Conservation (phyloP, 2,797 vertebrate species). For the Mycteria americana region DNA sequence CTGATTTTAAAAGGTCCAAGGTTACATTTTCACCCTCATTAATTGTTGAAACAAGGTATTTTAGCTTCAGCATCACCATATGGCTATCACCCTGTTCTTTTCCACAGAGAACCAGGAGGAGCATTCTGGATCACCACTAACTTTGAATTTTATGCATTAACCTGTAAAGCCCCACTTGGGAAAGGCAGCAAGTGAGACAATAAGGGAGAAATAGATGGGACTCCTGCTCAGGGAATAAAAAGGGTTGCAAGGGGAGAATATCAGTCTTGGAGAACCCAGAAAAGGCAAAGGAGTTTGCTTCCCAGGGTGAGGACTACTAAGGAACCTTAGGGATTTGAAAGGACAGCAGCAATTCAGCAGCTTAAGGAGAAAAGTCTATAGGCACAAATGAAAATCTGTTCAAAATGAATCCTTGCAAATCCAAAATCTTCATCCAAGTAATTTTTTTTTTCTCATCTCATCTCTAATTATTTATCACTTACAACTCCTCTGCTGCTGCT, state of each 20-base stretch:
- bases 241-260: background rate
- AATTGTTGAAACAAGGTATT: background rate
- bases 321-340: background rate
- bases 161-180: background rate
- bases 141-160: background rate
- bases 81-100: background rate
- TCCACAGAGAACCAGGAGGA: background rate
- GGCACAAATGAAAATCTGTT: background rate
- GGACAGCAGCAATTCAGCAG: background rate
- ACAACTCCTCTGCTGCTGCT: background rate
- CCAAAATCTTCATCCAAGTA: background rate
- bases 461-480: background rate
- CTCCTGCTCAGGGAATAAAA: background rate
- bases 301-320: background rate
- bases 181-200: background rate
- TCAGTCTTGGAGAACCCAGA: background rate
- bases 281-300: background rate
- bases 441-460: background rate
- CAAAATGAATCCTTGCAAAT: background rate
- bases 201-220: background rate
- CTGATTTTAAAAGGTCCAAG: background rate
- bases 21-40: background rate
- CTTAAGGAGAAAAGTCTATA: background rate
- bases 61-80: background rate
- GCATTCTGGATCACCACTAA: background rate